Conservation (phyloP, 2,888 invertebrate genomes). For the Schizaphis graminum region DNA sequence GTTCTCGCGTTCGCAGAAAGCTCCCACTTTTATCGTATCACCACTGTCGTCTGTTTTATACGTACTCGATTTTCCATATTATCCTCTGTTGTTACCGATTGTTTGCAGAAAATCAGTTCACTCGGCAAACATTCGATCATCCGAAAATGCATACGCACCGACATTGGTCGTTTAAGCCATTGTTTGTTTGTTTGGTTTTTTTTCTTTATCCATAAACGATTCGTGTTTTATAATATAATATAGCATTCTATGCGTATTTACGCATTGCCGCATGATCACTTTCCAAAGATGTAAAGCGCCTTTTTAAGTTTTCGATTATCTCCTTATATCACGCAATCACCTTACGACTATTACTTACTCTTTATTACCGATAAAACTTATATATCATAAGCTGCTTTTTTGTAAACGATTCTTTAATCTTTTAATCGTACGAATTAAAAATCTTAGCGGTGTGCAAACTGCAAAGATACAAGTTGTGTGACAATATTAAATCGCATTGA, state of each 20-base stretch:
- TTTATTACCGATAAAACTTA: neutral
- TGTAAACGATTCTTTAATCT: neutral
- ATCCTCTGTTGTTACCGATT: neutral
- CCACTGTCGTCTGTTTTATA: neutral
- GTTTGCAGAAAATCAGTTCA: conserved; percentile 14
- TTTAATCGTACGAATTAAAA: neutral
- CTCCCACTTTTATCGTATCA: neutral
- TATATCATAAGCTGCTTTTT: neutral
- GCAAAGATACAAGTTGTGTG: neutral
- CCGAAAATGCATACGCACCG: neutral
- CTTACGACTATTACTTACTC: neutral
- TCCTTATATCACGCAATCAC: neutral
- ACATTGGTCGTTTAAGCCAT: neutral
- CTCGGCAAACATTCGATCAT: neutral
- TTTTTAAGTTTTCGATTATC: neutral
- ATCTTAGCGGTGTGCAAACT: neutral
- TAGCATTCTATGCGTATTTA: neutral
- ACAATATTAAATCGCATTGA: neutral
- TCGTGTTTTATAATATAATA: neutral
- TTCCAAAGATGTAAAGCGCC: neutral
- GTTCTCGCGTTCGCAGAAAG: neutral
- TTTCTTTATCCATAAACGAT: neutral
- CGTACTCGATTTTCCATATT: neutral
- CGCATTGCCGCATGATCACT: neutral
- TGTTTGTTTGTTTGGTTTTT: neutral